Conservation (phyloP, 2,113 vertebrate species). For the Solea senegalensis region DNA sequence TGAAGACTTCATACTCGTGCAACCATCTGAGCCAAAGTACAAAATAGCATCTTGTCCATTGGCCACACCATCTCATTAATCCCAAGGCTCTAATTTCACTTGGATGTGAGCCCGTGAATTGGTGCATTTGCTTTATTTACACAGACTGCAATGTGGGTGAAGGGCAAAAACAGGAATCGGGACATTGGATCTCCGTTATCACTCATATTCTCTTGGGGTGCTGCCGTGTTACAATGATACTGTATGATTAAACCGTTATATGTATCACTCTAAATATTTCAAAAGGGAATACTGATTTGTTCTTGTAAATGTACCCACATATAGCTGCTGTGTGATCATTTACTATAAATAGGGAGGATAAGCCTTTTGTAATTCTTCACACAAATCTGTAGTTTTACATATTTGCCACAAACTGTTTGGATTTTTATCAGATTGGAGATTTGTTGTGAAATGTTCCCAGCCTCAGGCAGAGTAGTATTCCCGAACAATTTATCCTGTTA, state of each 20-base stretch:
- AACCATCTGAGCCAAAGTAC: not conserved
- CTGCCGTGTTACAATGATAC: not conserved
- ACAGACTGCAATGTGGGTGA: not conserved
- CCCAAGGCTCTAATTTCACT: conserved; percentile 18
- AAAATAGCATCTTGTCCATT: conserved; percentile 4
- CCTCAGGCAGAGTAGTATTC: not conserved
- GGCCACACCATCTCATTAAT: conserved; percentile 7
- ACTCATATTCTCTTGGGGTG: not conserved
- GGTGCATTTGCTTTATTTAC: not conserved
- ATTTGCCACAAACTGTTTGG: not conserved
- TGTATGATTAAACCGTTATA: not conserved
- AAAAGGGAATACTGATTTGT: not conserved
- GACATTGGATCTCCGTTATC: conserved; percentile 2
- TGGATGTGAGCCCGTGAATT: not conserved
- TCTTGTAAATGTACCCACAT: not conserved
- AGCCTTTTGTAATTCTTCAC: not conserved
- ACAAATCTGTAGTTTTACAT: not conserved
- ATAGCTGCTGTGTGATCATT: not conserved
- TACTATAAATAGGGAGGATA: not conserved
- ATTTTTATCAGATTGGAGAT: not conserved
- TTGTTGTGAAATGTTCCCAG: not conserved
- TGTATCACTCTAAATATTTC: not conserved
- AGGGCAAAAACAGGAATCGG: not conserved
- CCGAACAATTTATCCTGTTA: not conserved
- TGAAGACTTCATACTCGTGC: not conserved